Base-by-base conservation (phyloP, 2,113 vertebrate genomes). In the Uria lomvia region DNA sequence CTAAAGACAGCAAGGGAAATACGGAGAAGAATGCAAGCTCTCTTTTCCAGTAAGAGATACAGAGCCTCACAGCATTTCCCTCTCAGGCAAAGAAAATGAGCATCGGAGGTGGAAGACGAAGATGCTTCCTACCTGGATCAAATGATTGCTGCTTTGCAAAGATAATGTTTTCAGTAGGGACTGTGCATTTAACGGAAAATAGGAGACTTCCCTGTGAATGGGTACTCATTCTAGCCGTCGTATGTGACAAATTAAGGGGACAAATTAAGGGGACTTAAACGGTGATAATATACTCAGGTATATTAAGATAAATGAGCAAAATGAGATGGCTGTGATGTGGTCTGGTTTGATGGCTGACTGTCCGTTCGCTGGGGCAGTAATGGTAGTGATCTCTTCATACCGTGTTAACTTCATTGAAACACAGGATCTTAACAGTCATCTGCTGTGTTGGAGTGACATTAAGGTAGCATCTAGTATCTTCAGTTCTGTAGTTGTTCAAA, bases 31-130 rank as follows among this genome's bases (percentile, higher is more conserved):
- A 75, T 36, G 74, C 75, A 87, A 94, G 65, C 96, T 96, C 88
- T 95, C 80, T 91, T 95, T 76, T 96, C 82, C 85, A 56, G 5
- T 66, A n/a, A 93, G 96, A 96, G 95, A 83, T 80, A 86, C 29
- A 30, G 93, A 96, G 84, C 79, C 43, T 70, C 68, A 79, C 89
- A 55, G 85, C 85, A 86, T 94, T 97, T 93, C 93, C 94, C 92
- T 97, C 94, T 97, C 85, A 62, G 92, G 90, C 90, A 91, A 83
- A 11, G 8, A 78, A 76, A 94, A 88, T 11, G 16, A 89, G 90
- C 71, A 53, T 72, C 62, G 91, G 85, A 95, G 65, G 49, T 90
- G 91, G 95, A 96, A 97, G 86, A 23, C 49, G 59, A 85, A 53
- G 60, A 70, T 83, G 32, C 66, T 94, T 95, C 86, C 63, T 56